Evolutionary conservation across 2,113 vertebrate genomes (phyloP).

Genomic region (Hydropotes inermis): DNA sequence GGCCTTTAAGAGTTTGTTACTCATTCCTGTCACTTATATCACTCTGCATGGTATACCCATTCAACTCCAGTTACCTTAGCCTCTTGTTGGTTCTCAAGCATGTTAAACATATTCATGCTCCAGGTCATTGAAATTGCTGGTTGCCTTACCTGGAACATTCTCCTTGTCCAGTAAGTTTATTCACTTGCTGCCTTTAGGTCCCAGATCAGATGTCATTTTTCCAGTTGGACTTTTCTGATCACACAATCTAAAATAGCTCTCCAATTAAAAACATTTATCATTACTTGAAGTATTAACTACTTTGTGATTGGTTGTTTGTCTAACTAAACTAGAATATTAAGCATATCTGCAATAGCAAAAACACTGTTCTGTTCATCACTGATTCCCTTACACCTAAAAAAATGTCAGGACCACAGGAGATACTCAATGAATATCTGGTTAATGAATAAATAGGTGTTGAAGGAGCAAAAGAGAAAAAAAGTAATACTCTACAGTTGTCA

Average conservation of each 20-base stretch:
- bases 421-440: neutral
- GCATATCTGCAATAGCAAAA: neutral
- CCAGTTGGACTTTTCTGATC: neutral
- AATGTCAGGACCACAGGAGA: neutral
- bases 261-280: neutral
- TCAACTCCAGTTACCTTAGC: neutral
- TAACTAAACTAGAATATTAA: neutral
- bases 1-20: neutral
- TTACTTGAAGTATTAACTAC: neutral
- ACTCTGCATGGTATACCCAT: rapidly evolving
- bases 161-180: neutral
- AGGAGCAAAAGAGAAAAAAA: neutral
- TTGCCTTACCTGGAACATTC: neutral
- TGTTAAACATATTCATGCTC: neutral
- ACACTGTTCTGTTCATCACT: neutral
- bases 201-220: neutral
- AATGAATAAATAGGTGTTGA: neutral
- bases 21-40: neutral
- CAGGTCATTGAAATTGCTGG: neutral
- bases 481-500: neutral
- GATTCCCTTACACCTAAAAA: neutral
- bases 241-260: neutral
- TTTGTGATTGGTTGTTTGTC: neutral
- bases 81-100: neutral
- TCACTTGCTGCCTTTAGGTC: neutral